Conservation (phyloP, 2,888 invertebrate species). For the Drosophila prostipennis region DNA sequence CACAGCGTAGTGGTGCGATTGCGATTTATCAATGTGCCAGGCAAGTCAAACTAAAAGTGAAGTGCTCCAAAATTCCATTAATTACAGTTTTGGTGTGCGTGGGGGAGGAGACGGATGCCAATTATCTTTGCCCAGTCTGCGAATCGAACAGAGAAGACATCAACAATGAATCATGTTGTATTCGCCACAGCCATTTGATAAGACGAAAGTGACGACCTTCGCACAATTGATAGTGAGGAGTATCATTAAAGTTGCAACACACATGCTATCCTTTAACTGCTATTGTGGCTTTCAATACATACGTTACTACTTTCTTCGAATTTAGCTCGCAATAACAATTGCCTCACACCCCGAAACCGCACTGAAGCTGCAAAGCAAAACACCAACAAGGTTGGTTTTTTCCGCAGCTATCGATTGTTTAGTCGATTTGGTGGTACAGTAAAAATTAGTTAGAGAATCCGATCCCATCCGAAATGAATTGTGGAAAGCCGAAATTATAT, state of each 20-base stretch:
- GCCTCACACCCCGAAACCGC: slow-evolving; percentile 14
- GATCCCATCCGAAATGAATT: too few relatives aligned
- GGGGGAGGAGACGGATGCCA: slow-evolving; percentile 21
- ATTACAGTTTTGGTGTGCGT: slow-evolving; percentile 1
- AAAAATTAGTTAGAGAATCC: neutral
- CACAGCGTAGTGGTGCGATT: slow-evolving; percentile 48
- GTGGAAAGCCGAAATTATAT: too few relatives aligned
- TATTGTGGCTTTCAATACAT: slow-evolving; percentile 13
- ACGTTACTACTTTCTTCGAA: slow-evolving; percentile 14
- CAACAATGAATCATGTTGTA: slow-evolving; percentile 37
- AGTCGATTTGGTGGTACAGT: slow-evolving; percentile 5
- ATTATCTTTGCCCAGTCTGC: slow-evolving; percentile 26
- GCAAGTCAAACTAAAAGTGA: slow-evolving; percentile 18
- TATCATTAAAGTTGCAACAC: neutral
- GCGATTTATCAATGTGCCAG: slow-evolving; percentile 15
- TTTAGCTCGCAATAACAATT: slow-evolving; percentile 21
- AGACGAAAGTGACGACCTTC: slow-evolving; percentile 3
- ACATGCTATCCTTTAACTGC: neutral
- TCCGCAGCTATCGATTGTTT: slow-evolving; percentile 20
- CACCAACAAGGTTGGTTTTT: slow-evolving; percentile 6
- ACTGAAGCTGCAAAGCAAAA: slow-evolving; percentile 11
- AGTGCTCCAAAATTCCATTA: slow-evolving; percentile 12
- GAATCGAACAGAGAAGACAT: slow-evolving; percentile 26
- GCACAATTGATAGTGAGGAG: neutral
- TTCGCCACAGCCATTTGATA: slow-evolving; percentile 17